These are phyloP conservation scores for Achatina immaculata DNA, from an alignment of 1,140 invertebrate species.

Conservation along the genomic window DNA sequence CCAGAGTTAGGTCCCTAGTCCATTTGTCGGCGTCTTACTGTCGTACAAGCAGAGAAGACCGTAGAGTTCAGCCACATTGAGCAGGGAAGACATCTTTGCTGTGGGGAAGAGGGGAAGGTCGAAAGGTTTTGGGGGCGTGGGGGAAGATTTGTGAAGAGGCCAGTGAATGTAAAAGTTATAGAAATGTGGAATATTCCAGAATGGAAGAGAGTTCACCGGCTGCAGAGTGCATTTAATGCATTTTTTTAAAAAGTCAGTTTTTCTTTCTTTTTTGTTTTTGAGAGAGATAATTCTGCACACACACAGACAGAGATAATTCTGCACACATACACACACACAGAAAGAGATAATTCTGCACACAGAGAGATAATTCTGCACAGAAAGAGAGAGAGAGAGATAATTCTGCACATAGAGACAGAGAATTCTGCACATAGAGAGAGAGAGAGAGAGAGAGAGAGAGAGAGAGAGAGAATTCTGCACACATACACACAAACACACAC, in stretches of 20 bases:
- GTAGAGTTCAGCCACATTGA: no score
- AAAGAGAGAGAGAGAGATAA: conserved; percentile 14
- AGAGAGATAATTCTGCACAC: no score
- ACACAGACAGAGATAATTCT: neutral
- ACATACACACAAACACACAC: conserved; percentile 30
- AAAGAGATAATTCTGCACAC: neutral
- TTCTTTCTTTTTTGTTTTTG: no score
- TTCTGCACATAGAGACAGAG: neutral
- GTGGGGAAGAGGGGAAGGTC: neutral
- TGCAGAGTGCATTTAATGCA: no score
- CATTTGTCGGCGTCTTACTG: no score
- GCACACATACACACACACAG: conserved; percentile 21
- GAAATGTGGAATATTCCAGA: neutral
- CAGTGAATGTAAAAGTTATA: neutral
- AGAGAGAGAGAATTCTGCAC: neutral
- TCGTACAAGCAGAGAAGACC: no score
- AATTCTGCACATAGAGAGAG: neutral
- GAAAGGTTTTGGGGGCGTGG: neutral
- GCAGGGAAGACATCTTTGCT: neutral
- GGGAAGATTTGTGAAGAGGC: neutral
- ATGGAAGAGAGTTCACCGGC: no score
- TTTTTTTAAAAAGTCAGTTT: no score
- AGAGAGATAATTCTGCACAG: conserved; percentile 22
- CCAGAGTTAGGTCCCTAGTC: no score
- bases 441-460: neutral